phyloP scores from a whole-genome alignment of 2,113 vertebrate species.

The Ardeotis arabs region DNA sequence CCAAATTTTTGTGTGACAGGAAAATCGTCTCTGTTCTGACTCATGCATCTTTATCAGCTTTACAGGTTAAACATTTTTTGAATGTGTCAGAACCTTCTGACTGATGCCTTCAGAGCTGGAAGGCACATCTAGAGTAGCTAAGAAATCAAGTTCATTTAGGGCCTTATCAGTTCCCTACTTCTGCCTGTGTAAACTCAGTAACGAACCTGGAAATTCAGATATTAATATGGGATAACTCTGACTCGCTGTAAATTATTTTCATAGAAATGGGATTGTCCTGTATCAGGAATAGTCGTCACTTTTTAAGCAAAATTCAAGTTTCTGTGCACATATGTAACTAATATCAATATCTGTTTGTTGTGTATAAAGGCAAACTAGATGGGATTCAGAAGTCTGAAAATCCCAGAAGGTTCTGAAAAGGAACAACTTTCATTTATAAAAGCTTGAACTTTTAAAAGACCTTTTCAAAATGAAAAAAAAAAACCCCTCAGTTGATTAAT shows the following conservation, averaged over 20 bases:
- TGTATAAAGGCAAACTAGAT: not conserved
- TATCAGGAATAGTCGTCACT: not conserved
- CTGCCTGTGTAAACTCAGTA: not conserved
- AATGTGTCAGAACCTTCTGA: not conserved
- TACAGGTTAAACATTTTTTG: not conserved
- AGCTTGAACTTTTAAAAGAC: conserved; percentile 11
- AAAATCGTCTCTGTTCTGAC: not conserved
- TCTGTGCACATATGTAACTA: not conserved
- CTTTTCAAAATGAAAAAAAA: not conserved
- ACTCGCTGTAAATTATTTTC: not conserved
- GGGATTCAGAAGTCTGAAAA: not conserved
- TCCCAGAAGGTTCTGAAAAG: not conserved
- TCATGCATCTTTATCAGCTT: not conserved
- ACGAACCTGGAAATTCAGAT: not conserved
- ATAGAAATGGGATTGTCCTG: not conserved
- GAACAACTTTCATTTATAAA: not conserved
- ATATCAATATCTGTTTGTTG: not conserved
- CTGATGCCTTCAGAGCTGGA: not conserved
- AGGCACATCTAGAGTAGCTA: not conserved
- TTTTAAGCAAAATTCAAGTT: not conserved
- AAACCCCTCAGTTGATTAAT: conserved; percentile 33
- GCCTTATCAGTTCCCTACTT: not conserved
- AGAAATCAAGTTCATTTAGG: not conserved
- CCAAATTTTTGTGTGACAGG: not conserved
- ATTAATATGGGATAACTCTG: not conserved